Evolutionary conservation across 1,140 invertebrate species (phyloP).

Genomic region (Nephotettix cincticeps): DNA sequence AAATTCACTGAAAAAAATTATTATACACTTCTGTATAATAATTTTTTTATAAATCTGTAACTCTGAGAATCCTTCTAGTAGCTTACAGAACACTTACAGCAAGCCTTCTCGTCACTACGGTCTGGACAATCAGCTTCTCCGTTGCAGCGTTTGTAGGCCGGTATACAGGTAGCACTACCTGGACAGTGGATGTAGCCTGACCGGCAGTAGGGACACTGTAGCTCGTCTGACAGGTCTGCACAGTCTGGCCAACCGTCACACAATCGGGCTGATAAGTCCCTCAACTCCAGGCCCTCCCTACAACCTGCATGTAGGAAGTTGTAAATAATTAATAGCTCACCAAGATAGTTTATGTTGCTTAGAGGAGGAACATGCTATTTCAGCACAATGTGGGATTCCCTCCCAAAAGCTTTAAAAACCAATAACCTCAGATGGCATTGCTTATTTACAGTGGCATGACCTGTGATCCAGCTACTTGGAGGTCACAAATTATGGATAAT

Average conservation of each 20-base stretch:
- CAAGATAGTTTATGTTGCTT: too few relatives aligned
- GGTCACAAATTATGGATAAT: too few relatives aligned
- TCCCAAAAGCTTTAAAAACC: too few relatives aligned
- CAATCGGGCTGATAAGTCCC: slow-evolving; percentile 51
- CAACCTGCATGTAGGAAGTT: slow-evolving; percentile 34
- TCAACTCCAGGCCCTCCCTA: slow-evolving; percentile 33
- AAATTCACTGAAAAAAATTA: too few relatives aligned
- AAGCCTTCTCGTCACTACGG: slow-evolving; percentile 81
- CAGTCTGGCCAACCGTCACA: slow-evolving; percentile 88
- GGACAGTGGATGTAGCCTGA: slow-evolving; percentile 72
- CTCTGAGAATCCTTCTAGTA: too few relatives aligned
- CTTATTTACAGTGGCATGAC: too few relatives aligned
- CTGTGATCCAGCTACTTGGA: too few relatives aligned
- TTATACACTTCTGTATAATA: too few relatives aligned
- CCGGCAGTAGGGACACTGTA: slow-evolving; percentile 72
- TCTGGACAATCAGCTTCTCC: slow-evolving; percentile 80
- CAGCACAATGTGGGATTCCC: too few relatives aligned
- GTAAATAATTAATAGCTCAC: background rate
- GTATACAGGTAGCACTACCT: slow-evolving; percentile 70
- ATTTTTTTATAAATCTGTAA: too few relatives aligned
- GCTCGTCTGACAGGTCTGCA: slow-evolving; percentile 78
- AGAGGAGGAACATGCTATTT: too few relatives aligned
- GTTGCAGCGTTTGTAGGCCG: slow-evolving; percentile 70
- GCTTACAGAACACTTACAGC: slow-evolving; percentile 76
- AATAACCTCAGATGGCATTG: too few relatives aligned